Base-by-base conservation (phyloP, 2,888 invertebrate species). In the Drosophila niveifrons region DNA sequence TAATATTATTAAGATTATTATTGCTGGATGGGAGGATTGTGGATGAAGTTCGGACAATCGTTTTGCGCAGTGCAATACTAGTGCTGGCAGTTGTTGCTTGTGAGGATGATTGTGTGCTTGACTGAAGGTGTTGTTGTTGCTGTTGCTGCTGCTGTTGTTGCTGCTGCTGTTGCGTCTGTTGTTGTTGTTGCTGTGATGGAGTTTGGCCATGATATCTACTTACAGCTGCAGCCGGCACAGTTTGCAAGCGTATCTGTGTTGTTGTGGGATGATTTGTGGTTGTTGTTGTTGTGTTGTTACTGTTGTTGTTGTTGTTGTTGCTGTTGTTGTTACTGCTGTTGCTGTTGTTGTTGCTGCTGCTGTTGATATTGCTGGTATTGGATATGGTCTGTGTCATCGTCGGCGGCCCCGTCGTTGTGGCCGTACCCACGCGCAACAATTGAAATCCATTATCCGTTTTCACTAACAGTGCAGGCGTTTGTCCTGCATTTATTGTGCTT, bases 391-490 rank as follows among this genome's bases (percentile, higher is more conserved):
- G 93, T 83, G 91, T 91, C 66, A 88, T 85, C 78, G 90, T 88
- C 73, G 93, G 93, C 82, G 93, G 93, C 82, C 95, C 94, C 59
- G 94, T 92, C 68, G 94, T 93, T 66, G 96, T 95, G 76, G 97
- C 95, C 82, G 97, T 96, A 80, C 97, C 97, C 89, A 97, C 96
- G 92, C 98, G 95, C 91, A 98, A 94, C 92, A 98, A 94, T 93
- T 98, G 98, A 93, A 96, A 97, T 91, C 98, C 98, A 94, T 97
- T 98, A 94, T 98, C 98, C 91, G 98, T 98, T 94, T 98, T 98
- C 93, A 98, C 94, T 92, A 98, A 95, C 92, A 98, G 94, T 93
- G 95, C 94, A 92, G 98, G 97, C 93, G 96, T 97, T 93, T 97
- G 96, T 92, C 97, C 96, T 82, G 96, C 95, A 93, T 96, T 97